Conservation (phyloP, 1,140 invertebrate species). For the Aphelenchoides besseyi region DNA sequence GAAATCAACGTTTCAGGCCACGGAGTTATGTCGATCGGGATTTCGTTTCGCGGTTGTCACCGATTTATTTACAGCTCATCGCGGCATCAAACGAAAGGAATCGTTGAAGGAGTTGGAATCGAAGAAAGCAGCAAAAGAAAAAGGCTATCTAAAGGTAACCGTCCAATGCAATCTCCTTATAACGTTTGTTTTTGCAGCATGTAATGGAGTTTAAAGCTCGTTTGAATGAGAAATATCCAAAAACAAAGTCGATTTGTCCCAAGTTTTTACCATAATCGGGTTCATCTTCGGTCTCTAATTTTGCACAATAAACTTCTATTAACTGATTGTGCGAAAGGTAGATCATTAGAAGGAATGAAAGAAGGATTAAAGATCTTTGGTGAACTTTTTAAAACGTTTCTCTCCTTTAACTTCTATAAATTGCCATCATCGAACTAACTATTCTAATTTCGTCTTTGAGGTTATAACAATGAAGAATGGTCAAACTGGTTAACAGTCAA, state of each 20-base stretch:
- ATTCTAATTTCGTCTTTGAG: no score
- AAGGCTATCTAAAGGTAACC: constrained; percentile 23
- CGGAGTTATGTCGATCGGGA: constrained; percentile 27
- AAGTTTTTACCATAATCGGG: constrained; percentile 5
- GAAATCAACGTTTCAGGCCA: no score
- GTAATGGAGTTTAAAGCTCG: constrained; percentile 21
- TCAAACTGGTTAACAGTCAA: no score
- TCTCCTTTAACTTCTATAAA: no score
- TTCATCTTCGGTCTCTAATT: no score
- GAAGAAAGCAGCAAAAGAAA: constrained; percentile 8
- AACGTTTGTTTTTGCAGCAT: constrained; percentile 17
- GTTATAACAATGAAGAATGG: no score
- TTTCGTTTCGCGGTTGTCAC: constrained; percentile 22
- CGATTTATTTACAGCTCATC: constrained; percentile 31
- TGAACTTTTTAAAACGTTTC: no score
- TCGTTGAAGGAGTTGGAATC: constrained; percentile 9
- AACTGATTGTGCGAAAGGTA: background rate
- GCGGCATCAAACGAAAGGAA: constrained; percentile 24
- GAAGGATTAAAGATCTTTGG: no score
- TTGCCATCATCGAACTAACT: no score
- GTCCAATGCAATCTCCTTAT: constrained; percentile 6
- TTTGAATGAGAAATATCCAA: constrained; percentile 23
- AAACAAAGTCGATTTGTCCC: constrained; percentile 22
- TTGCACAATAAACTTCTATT: background rate
- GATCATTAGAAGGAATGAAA: background rate